Base-by-base conservation (phyloP, 2,797 vertebrate species). In the Eptatretus atami region DNA sequence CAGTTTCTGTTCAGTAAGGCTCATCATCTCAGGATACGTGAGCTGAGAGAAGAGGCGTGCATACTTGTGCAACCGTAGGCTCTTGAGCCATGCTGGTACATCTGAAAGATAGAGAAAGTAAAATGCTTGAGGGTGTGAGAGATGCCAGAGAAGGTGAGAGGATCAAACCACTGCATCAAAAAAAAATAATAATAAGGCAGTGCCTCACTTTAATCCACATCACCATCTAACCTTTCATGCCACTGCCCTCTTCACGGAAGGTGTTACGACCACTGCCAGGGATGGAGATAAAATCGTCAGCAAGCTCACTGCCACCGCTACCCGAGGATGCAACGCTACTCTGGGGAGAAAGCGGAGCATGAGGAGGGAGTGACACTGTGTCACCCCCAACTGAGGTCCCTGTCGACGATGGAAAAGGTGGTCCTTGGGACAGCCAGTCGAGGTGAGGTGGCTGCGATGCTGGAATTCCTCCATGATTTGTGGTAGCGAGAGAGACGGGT, bases 1-100 rank as follows among this genome's bases (percentile, higher is more conserved):
- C 2, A 98, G 78, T 66, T 92, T 83, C 70, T 85, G 82, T 71
- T 98, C 92, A 0, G 84, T 85, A 68, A 98, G 78, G 60, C 82
- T 81, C 85, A 96, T 82, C 92, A 98, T 98, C 74, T 98, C 87
- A 53, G 94, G 84, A 0, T 96, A 95, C 0, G 81, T 84, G 83
- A 96, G 84, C 65, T 88, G 86, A 3, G 90, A 95, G 77, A 98
- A 98, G 63, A 98, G 81, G 3, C 80, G 81, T 0, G 87, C 86
- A 0, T 98, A 98, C 68, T 98, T 98, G 75, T 98, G 92, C 66
- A 98, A 81, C 66, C 92, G 84, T 64, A 98, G 82, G 76, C 87
- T 93, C 76, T 98, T 98, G 65, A 98, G 72, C 92, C 92, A 98
- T 13, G 81, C 78, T 11, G 92, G 92, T 68, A 98, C 92, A 77